These are phyloP conservation scores for Rutilus rutilus DNA, from an alignment of 2,113 vertebrate genomes.

Conservation along the genomic window DNA sequence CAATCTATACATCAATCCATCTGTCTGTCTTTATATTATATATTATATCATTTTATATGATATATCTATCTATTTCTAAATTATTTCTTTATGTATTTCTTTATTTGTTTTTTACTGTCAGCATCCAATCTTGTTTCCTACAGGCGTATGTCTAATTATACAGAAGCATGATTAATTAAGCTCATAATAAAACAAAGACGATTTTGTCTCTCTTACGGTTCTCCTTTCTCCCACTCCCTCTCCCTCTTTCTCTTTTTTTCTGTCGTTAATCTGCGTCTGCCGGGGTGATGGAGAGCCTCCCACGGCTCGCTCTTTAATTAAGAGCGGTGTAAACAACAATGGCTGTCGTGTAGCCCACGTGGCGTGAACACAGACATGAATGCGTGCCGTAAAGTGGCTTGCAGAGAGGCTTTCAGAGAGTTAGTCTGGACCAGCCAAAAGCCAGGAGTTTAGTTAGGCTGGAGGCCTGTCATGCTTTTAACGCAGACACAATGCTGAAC, in stretches of 20 bases:
- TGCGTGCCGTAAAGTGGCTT: not conserved
- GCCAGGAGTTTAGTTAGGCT: not conserved
- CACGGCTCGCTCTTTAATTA: constrained; percentile 52
- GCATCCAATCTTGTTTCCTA: constrained; percentile 55
- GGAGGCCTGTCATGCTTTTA: constrained; percentile 11
- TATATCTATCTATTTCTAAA: too few relatives aligned
- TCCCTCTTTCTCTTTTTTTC: not conserved
- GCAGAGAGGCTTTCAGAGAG: not conserved
- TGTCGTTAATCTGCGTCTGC: constrained; percentile 29
- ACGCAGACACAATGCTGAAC: not conserved
- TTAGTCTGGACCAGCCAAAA: not conserved
- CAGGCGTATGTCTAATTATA: constrained; percentile 64
- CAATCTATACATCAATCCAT: too few relatives aligned
- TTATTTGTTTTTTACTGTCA: constrained; percentile 39
- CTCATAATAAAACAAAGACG: constrained; percentile 56
- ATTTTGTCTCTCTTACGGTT: constrained; percentile 25
- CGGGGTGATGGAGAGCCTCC: constrained; percentile 46
- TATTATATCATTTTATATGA: too few relatives aligned
- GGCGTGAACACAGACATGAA: constrained; percentile 9
- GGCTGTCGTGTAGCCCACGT: constrained; percentile 26
- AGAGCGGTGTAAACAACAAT: constrained; percentile 49
- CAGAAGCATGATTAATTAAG: constrained; percentile 67
- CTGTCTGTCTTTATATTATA: too few relatives aligned
- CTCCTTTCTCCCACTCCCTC: not conserved
- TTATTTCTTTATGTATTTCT: not conserved